These are phyloP conservation scores for Macropus fuliginosus DNA, from an alignment of 2,797 vertebrate species.

Conservation along the genomic window DNA sequence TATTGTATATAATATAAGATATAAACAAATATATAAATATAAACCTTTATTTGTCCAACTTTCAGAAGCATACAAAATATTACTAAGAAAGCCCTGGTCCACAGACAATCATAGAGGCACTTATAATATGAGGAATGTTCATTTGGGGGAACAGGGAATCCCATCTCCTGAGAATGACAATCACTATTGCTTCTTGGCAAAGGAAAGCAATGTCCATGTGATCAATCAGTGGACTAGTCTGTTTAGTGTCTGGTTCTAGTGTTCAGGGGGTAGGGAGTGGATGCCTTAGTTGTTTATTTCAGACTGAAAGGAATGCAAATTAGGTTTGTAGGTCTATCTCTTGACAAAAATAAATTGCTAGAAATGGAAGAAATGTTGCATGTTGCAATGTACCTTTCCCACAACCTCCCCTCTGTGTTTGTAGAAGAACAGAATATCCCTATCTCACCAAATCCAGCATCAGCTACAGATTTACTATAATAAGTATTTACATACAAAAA, in stretches of 20 bases:
- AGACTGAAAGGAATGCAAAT: neutral
- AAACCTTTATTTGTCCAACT: neutral
- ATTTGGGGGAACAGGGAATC: too few species aligned
- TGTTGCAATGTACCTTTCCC: conserved; percentile 20
- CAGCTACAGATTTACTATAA: conserved; percentile 12
- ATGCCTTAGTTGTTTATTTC: neutral
- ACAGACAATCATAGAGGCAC: neutral
- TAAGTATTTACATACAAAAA: conserved; percentile 46
- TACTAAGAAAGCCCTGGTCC: fast-evolving
- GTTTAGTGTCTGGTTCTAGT: neutral
- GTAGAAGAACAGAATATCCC: conserved; percentile 23
- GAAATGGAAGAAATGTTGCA: neutral
- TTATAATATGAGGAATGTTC: neutral
- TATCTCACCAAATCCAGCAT: conserved; percentile 23
- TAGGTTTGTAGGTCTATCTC: neutral
- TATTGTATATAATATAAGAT: too few species aligned
- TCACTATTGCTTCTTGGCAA: neutral
- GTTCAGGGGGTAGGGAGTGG: neutral
- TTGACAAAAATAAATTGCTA: conserved; percentile 33
- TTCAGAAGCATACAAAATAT: neutral
- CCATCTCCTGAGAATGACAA: neutral
- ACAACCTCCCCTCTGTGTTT: conserved; percentile 31
- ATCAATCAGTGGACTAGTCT: neutral
- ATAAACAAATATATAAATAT: too few species aligned
- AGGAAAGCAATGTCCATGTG: fast-evolving